A percentile compares a stretch with the other conserved stretches of the same genome.
These are phyloP conservation scores for Halcyon smyrnensis DNA, from an alignment of 2,797 vertebrate genomes.

Conservation along the genomic window DNA sequence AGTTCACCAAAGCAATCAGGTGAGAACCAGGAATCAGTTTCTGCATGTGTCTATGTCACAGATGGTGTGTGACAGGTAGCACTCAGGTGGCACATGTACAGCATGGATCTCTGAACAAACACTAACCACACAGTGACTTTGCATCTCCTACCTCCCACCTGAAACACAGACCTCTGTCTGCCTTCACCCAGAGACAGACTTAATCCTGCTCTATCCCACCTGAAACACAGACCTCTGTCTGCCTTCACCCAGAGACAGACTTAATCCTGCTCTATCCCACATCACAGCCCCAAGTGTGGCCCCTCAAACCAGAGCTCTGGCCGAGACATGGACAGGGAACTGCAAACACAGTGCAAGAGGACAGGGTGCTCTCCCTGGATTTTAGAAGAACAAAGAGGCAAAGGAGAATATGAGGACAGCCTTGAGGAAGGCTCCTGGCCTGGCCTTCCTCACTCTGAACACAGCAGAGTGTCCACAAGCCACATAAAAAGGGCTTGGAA, in stretches of 20 bases:
- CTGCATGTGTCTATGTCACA: neutral
- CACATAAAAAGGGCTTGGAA: neutral
- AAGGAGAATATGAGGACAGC: neutral
- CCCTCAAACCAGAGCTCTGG: neutral
- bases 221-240: neutral
- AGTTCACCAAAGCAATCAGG: neutral
- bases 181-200: neutral
- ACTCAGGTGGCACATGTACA: neutral
- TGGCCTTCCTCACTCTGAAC: neutral
- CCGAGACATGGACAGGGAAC: neutral
- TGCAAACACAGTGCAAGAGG: neutral
- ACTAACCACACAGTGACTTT: neutral
- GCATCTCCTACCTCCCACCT: neutral
- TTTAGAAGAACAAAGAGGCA: neutral
- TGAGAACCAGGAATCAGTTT: neutral
- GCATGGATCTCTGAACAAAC: neutral
- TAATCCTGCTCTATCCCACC: neutral
- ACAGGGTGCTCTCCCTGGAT: neutral
- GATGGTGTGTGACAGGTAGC: neutral
- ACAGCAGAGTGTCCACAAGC: neutral
- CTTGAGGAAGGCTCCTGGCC: neutral
- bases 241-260: neutral
- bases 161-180: neutral
- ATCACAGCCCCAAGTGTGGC: neutral
- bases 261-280: neutral